Base-by-base conservation (phyloP, 2,888 invertebrate genomes). In the Andrena bicolor region DNA sequence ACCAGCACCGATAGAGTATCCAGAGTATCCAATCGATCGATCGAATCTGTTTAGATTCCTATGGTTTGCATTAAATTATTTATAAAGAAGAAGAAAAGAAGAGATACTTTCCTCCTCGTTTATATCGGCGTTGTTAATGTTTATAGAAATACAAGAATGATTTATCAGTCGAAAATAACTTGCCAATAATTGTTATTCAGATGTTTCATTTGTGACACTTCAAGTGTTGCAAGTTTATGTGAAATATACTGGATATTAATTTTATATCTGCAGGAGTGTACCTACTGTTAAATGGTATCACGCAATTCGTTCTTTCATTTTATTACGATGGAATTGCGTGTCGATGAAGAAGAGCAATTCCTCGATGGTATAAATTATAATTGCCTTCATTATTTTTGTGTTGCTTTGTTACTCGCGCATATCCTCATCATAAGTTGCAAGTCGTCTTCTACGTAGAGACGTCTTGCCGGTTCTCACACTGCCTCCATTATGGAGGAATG, bases 31-130 rank as follows among this genome's bases (percentile, higher is more conserved):
- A 20, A 41, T 53, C 1, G n/a, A 30, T 48, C 41, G 30, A 28
- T 56, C 7, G 20, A 64, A 51, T 81, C 41, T 48, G 16, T 35
- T 73, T 16, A 69, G 48, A 7, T 32, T 65, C 20, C 35, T 30
- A 56, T 23, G 3, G 30, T 26, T 28, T 60, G 16, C 53, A 13
- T 73, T 70, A 30, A 72, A 72, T 77, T 71, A 81, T 70, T 77
- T 64, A 56, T 82, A 74, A 74, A 58, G 30, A 10, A 26, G 35
- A 26, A 41, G 16, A 41, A 41, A 41, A 41, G 41, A 41, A 41
- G 16, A 16, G 2, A 58, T 28, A 70, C 30, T 49, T 60, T 30
- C 7, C 30, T 60, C 41, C 30, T 61, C 1, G 13, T 68, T 10
- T 49, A 35, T 60, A 56, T 58, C 64, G 49, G 49, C 63, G 56